Evolutionary conservation across 2,113 vertebrate species (phyloP).

Genomic region (Petrocephalus microphthalmus): DNA sequence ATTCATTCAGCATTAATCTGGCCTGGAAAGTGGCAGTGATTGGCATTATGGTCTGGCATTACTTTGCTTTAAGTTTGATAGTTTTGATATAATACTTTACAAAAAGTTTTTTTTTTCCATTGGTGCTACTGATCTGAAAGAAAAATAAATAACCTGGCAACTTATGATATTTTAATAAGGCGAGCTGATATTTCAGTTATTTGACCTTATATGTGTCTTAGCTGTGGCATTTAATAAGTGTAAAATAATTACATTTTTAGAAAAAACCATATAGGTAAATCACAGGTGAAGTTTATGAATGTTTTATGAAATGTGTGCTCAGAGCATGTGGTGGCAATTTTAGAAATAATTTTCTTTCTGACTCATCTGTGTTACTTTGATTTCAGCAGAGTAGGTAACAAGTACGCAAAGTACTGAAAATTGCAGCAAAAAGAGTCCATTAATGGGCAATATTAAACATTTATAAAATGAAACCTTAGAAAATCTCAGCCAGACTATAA

Average conservation of each 20-base stretch:
- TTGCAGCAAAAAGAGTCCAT: not conserved
- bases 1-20: not conserved
- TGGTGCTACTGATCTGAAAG: not conserved
- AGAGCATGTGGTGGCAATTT: not conserved
- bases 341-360: not conserved
- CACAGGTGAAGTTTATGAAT: not conserved
- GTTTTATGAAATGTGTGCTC: not conserved
- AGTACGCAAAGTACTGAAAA: not conserved
- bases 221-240: constrained; percentile 4
- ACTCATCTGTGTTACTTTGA: not conserved
- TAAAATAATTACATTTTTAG: not conserved
- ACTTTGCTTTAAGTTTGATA: not conserved
- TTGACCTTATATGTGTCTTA: not conserved
- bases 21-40: too few species aligned
- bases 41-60: too few species aligned
- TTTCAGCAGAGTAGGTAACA: not conserved
- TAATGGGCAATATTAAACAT: not conserved
- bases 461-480: not conserved
- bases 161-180: not conserved
- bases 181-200: not conserved
- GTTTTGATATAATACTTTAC: not conserved
- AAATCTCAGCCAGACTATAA: not conserved
- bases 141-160: not conserved
- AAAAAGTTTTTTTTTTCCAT: not conserved
- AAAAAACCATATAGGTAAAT: not conserved